These are phyloP conservation scores for Paraescarpia echinospica DNA, from an alignment of 1,140 invertebrate genomes.

Conservation along the genomic window DNA sequence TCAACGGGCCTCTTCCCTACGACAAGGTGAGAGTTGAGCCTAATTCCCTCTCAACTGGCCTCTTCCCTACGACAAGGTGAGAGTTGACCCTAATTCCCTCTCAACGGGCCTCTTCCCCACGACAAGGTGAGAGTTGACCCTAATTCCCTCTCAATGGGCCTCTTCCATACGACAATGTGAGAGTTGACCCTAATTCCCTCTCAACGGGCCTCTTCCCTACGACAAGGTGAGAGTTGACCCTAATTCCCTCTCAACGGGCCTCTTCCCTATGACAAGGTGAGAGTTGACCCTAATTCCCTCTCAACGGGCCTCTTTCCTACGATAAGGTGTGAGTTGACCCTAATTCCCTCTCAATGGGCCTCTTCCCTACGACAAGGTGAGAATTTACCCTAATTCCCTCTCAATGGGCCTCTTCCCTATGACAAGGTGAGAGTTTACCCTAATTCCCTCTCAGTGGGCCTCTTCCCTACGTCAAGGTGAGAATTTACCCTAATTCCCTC, in stretches of 20 bases:
- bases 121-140: slow-evolving; percentile 63
- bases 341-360: slow-evolving; percentile 89
- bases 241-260: slow-evolving; percentile 89
- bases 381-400: slow-evolving; percentile 66
- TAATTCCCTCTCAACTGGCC: slow-evolving; percentile 89
- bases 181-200: slow-evolving; percentile 66
- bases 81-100: slow-evolving; percentile 66
- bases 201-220: slow-evolving; percentile 91
- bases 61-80: slow-evolving; percentile 80
- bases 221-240: slow-evolving; percentile 63
- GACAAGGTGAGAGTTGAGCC: slow-evolving; percentile 63
- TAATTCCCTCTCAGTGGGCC: slow-evolving; percentile 89
- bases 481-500: slow-evolving; percentile 66
- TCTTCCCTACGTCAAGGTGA: slow-evolving; percentile 80
- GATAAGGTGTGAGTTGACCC: slow-evolving; percentile 63
- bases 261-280: slow-evolving; percentile 80
- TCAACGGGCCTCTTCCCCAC: slow-evolving; percentile 91
- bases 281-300: slow-evolving; percentile 66
- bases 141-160: slow-evolving; percentile 89
- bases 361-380: slow-evolving; percentile 80
- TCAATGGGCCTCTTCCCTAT: slow-evolving; percentile 91
- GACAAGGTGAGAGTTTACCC: slow-evolving; percentile 63
- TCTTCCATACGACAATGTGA: slow-evolving; percentile 80
- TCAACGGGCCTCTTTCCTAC: slow-evolving; percentile 91
- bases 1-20: slow-evolving; percentile 91